Conservation (phyloP, 2,797 vertebrate species). For the Ataeniobius toweri region DNA sequence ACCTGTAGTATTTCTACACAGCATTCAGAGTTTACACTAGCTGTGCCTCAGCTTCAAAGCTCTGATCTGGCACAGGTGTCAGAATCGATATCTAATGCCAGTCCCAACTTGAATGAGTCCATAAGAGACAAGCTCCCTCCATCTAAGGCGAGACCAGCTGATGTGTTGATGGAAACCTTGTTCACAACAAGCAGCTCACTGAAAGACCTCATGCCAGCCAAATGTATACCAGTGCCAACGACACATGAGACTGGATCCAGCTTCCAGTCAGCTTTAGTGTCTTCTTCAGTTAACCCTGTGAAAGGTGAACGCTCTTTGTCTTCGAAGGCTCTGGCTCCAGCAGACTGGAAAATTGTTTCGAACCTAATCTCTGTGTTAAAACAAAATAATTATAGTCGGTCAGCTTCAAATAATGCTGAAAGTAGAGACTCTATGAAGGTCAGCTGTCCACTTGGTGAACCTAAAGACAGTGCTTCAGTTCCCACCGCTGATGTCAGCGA, state of each 20-base stretch:
- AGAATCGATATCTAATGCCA: background rate
- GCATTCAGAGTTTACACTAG: background rate
- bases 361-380: background rate
- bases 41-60: background rate
- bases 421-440: background rate
- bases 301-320: background rate
- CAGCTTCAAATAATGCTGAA: background rate
- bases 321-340: too few species aligned
- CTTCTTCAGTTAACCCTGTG: background rate
- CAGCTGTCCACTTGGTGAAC: background rate
- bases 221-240: background rate
- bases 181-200: background rate
- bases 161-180: background rate
- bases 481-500: background rate
- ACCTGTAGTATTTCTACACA: background rate
- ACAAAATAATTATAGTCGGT: background rate
- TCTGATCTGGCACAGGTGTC: background rate
- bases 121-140: background rate
- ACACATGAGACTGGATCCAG: too few species aligned
- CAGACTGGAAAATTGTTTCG: background rate
- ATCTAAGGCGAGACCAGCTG: background rate
- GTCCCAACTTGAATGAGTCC: background rate
- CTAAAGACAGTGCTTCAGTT: background rate
- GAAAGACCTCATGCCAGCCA: background rate
- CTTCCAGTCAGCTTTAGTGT: background rate